Evolutionary conservation across 2,888 invertebrate species (phyloP).

Genomic region (Tenthredo mesomela): DNA sequence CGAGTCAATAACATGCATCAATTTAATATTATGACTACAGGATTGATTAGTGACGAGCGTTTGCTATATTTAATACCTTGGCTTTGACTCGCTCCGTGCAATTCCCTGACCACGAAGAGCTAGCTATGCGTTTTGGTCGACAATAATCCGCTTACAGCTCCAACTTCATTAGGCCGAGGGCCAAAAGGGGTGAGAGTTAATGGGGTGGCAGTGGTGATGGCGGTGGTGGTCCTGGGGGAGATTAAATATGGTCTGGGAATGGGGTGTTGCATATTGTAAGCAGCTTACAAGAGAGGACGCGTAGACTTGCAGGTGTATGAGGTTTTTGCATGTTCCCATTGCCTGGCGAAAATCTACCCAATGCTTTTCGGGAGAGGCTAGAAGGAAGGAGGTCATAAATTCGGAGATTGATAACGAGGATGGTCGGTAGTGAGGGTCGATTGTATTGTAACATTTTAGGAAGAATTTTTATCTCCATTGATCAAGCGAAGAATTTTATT

Average conservation of each 20-base stretch:
- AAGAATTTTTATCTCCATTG: background rate
- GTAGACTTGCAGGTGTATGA: constrained; percentile 33
- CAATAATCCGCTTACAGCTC: constrained; percentile 70
- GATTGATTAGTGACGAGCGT: constrained; percentile 25
- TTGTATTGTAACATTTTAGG: background rate
- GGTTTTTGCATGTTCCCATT: constrained; percentile 10
- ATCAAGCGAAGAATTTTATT: background rate
- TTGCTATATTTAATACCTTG: constrained; percentile 1
- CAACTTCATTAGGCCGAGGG: constrained; percentile 66
- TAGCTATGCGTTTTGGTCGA: constrained; percentile 55
- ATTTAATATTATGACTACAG: background rate
- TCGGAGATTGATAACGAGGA: background rate
- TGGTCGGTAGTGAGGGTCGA: background rate
- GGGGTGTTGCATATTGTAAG: constrained; percentile 60
- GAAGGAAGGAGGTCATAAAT: background rate
- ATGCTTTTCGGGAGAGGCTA: background rate
- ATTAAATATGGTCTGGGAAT: constrained; percentile 63
- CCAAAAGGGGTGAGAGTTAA: constrained; percentile 48
- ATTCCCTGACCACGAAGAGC: constrained; percentile 51
- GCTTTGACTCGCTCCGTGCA: constrained; percentile 1
- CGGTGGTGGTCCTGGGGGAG: constrained; percentile 51
- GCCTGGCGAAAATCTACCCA: background rate
- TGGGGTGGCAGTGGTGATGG: constrained; percentile 53
- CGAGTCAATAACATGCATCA: background rate
- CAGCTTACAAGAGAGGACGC: constrained; percentile 60